Conservation (phyloP, 2,888 invertebrate genomes). For the Dione vanillae region DNA sequence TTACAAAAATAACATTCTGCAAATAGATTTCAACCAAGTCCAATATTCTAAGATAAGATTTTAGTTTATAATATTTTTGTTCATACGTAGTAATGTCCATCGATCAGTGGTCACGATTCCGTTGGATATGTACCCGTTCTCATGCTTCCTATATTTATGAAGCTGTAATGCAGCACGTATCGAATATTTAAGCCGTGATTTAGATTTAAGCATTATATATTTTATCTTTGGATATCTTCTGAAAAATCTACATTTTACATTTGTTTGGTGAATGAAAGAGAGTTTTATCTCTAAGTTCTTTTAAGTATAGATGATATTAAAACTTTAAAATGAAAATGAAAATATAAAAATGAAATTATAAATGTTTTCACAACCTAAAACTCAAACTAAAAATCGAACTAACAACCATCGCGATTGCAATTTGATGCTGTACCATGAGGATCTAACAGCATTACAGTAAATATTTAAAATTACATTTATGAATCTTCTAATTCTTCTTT, state of each 20-base stretch:
- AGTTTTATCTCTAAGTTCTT: no score
- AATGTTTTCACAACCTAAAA: no score
- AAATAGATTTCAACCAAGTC: background rate
- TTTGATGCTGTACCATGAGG: no score
- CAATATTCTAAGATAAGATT: slow-evolving; percentile 16
- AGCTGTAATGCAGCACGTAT: slow-evolving; percentile 54
- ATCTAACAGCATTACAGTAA: no score
- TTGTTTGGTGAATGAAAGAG: background rate
- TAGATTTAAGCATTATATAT: slow-evolving; percentile 30
- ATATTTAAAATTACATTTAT: no score
- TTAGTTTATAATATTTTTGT: slow-evolving; percentile 36
- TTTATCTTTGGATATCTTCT: background rate
- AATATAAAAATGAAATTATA: no score
- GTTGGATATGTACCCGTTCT: slow-evolving; percentile 50
- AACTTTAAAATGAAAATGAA: no score
- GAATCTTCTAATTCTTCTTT: no score
- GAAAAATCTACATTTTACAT: background rate
- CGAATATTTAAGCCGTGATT: slow-evolving; percentile 54
- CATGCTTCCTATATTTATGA: slow-evolving; percentile 51
- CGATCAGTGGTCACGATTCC: slow-evolving; percentile 55
- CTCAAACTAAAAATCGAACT: no score
- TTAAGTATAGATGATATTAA: no score
- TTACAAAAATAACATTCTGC: no score
- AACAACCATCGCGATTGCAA: no score
- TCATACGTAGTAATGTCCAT: slow-evolving; percentile 46